phyloP scores from a whole-genome alignment of 2,888 invertebrate species.

The Apotomis betuletana region DNA sequence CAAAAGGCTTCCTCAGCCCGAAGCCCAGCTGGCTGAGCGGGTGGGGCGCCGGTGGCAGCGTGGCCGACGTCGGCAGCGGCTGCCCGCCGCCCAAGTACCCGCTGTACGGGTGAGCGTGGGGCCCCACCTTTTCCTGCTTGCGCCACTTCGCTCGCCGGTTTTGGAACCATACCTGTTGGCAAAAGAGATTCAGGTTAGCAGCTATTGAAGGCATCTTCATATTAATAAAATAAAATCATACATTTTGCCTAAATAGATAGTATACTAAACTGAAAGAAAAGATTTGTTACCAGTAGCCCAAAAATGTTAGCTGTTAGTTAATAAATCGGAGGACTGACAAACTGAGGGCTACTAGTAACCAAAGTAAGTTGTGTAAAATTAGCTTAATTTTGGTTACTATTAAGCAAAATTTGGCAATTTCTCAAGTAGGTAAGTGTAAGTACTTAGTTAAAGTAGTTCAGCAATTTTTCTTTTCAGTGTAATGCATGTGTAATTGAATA shows the following conservation, averaged over 20 bases:
- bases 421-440: no score
- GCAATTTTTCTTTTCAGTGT: no score
- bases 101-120: slow-evolving; percentile 94
- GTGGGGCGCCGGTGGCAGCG: slow-evolving; percentile 88
- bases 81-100: slow-evolving; percentile 88
- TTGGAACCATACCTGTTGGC: slow-evolving; percentile 94
- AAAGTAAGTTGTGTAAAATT: no score
- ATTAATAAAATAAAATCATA: not conserved
- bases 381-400: no score
- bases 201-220: not conserved
- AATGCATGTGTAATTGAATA: no score
- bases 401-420: no score
- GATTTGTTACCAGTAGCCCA: no score
- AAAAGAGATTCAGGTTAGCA: not conserved
- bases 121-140: slow-evolving; percentile 96
- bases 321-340: no score
- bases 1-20: slow-evolving; percentile 89
- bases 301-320: no score
- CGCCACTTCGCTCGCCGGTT: slow-evolving; percentile 96
- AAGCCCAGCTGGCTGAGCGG: slow-evolving; percentile 91
- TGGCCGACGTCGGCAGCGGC: slow-evolving; percentile 85
- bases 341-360: no score
- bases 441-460: no score
- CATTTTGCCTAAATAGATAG: no score
- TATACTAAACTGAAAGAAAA: not conserved